Conservation (phyloP, 1,140 invertebrate species). For the Bombus fervidus region DNA sequence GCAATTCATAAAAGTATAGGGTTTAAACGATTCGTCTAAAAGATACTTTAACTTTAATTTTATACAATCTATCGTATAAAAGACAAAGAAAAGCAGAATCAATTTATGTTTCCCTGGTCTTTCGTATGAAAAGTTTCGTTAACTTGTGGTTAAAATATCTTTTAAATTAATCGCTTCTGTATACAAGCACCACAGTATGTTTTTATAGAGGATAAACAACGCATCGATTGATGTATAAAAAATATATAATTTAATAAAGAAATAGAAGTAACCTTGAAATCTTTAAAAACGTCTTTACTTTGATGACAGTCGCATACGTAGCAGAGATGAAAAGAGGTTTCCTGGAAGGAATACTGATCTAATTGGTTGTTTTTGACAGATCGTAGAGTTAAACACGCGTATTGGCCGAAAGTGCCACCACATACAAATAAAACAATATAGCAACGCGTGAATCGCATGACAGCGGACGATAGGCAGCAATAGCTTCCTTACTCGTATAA, state of each 20-base stretch:
- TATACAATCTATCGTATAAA: background rate
- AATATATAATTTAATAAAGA: background rate
- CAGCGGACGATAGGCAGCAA: no score
- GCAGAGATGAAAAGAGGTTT: no score
- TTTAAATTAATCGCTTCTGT: background rate
- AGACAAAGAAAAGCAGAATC: background rate
- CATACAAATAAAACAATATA: no score
- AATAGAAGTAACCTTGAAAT: background rate
- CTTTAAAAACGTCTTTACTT: background rate
- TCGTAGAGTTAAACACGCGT: no score
- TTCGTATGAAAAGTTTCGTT: background rate
- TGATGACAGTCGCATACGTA: background rate
- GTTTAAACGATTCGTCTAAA: background rate
- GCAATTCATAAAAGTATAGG: background rate
- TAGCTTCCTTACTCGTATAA: no score
- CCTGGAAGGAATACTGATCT: no score
- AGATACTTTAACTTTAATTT: background rate
- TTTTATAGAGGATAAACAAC: background rate
- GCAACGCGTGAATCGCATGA: no score
- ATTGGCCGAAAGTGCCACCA: no score
- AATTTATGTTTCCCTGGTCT: background rate
- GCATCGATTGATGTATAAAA: background rate
- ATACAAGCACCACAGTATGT: background rate
- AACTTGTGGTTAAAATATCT: background rate
- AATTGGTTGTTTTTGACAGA: no score